Percentiles rank a stretch among this genome's conserved stretches.
phyloP scores from a whole-genome alignment of 1,140 invertebrate genomes.

The Drosophila miranda region DNA sequence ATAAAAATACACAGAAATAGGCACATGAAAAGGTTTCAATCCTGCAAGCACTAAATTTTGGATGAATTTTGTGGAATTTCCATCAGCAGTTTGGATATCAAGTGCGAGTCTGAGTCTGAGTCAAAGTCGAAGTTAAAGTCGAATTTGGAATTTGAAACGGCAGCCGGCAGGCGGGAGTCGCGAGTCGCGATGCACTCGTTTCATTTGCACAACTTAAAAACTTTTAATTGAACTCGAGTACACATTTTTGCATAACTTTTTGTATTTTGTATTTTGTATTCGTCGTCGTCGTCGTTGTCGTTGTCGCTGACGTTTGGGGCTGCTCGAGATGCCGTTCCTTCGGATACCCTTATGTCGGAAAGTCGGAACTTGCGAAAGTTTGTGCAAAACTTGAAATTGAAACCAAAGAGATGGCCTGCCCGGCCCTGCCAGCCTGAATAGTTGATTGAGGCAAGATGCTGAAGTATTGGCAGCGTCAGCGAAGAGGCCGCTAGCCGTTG shows the following conservation, averaged over 20 bases:
- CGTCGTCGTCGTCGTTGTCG: constrained; percentile 13
- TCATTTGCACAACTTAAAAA: constrained; percentile 65
- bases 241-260: constrained; percentile 62
- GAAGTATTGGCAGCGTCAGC: no score
- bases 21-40: no score
- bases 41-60: constrained; percentile 1
- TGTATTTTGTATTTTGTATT: constrained; percentile 35
- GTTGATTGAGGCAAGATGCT: no score
- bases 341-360: no score
- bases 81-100: constrained; percentile 9
- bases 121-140: constrained; percentile 27
- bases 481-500: no score
- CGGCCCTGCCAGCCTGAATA: no score
- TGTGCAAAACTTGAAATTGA: no score
- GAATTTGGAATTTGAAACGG: constrained; percentile 11
- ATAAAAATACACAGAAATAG: background rate
- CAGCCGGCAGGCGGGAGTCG: background rate
- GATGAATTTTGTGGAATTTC: constrained; percentile 27
- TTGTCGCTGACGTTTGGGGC: constrained; percentile 10
- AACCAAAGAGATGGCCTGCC: no score
- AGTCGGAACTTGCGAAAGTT: no score
- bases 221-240: constrained; percentile 64
- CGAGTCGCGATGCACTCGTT: constrained; percentile 44
- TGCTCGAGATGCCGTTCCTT: background rate
- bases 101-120: background rate